A percentile compares a stretch with the other conserved stretches of the same genome.
Evolutionary conservation across 1,140 invertebrate species (phyloP).

Genomic region (Sinonovacula constricta): DNA sequence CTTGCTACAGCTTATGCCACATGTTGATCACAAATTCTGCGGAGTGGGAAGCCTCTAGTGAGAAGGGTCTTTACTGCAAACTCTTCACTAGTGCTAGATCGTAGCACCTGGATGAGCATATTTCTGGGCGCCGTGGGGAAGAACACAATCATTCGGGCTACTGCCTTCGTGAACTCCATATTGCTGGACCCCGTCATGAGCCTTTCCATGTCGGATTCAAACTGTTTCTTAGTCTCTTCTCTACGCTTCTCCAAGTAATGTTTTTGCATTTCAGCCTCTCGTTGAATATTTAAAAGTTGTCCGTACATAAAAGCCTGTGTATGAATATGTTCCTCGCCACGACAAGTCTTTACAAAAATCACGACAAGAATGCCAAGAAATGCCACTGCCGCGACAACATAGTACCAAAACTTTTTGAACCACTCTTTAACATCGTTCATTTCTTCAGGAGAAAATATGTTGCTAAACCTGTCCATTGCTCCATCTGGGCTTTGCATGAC

Average conservation of each 20-base stretch:
- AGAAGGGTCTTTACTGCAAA: slow-evolving; percentile 51
- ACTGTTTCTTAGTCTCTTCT: neutral
- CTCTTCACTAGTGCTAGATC: slow-evolving; percentile 49
- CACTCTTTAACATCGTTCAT: slow-evolving; percentile 50
- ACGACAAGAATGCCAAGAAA: slow-evolving; percentile 4
- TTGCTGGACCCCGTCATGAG: neutral
- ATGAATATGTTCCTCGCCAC: slow-evolving; percentile 18
- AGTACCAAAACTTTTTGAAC: slow-evolving; percentile 63
- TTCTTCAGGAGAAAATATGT: slow-evolving; percentile 47
- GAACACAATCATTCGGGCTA: slow-evolving; percentile 54
- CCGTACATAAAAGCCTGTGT: slow-evolving; percentile 48
- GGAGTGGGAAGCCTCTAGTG: slow-evolving; percentile 46
- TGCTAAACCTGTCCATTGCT: slow-evolving; percentile 42
- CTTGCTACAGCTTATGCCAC: no score
- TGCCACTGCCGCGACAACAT: slow-evolving; percentile 50
- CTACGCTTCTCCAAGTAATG: slow-evolving; percentile 20
- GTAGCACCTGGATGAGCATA: slow-evolving; percentile 28
- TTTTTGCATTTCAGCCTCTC: slow-evolving; percentile 37
- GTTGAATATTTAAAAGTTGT: slow-evolving; percentile 34
- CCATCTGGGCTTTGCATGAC: slow-evolving; percentile 31
- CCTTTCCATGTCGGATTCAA: slow-evolving; percentile 27
- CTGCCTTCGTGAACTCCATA: slow-evolving; percentile 35
- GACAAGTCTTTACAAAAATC: slow-evolving; percentile 19
- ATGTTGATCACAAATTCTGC: slow-evolving; percentile 32
- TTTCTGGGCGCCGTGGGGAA: slow-evolving; percentile 51